Conservation (phyloP, 2,888 invertebrate species). For the Tethea ocularis region DNA sequence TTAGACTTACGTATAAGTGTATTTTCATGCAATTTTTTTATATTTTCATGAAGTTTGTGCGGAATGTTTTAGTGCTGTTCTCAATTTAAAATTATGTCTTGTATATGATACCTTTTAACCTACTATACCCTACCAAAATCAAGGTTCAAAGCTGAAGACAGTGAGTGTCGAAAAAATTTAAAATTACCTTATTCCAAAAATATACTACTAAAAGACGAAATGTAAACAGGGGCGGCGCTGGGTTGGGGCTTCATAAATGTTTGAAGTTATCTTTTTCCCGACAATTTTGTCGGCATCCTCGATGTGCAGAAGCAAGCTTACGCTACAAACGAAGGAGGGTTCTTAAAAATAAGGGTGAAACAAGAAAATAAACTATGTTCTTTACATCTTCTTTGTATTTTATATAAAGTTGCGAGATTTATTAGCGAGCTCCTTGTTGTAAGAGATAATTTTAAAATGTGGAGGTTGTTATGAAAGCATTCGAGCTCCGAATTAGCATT, state of each 20-base stretch:
- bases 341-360: background rate
- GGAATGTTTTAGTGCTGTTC: no score
- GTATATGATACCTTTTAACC: no score
- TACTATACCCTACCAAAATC: no score
- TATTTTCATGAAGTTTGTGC: no score
- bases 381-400: background rate
- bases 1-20: no score
- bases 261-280: background rate
- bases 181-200: background rate
- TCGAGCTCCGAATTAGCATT: background rate
- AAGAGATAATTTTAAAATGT: background rate
- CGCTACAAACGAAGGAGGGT: background rate
- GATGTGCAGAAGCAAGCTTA: background rate
- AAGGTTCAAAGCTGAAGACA: no score
- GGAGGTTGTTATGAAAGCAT: background rate
- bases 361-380: background rate
- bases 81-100: no score
- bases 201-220: background rate
- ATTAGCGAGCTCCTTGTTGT: background rate
- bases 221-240: background rate
- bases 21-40: no score
- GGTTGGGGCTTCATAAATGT: background rate
- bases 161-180: background rate
- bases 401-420: background rate
- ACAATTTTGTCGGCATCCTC: background rate